These are phyloP conservation scores for Callorhinus ursinus DNA, from an alignment of 2,113 vertebrate species.

Conservation along the genomic window DNA sequence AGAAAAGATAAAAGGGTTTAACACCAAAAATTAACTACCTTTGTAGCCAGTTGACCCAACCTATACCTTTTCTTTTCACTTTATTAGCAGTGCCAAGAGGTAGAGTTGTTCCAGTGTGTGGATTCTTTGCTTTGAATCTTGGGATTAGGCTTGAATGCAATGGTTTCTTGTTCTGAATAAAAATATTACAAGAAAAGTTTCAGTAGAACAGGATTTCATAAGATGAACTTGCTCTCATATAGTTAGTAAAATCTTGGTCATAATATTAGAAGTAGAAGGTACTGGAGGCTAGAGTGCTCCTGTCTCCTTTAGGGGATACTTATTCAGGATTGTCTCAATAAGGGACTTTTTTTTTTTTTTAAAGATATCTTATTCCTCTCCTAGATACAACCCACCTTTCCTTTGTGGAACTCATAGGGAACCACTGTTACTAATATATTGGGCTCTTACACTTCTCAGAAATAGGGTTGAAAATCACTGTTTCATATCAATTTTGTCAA, in stretches of 20 bases:
- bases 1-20: conserved; percentile 11
- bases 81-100: not conserved
- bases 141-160: not conserved
- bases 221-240: conserved; percentile 1
- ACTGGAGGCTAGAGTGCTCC: not conserved
- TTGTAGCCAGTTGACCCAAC: not conserved
- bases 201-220: not conserved
- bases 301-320: not conserved
- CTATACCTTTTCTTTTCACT: not conserved
- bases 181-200: conserved; percentile 22
- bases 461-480: conserved; percentile 2
- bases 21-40: not conserved
- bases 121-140: conserved; percentile 35
- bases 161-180: conserved; percentile 40
- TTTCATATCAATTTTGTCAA: conserved; percentile 14
- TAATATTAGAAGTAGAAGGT: not conserved
- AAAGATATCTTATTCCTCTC: not conserved
- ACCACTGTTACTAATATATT: not conserved
- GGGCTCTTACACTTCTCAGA: not conserved
- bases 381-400: not conserved
- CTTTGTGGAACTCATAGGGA: not conserved
- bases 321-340: not conserved
- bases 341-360: not conserved
- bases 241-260: not conserved
- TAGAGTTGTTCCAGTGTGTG: not conserved